Evolutionary conservation across 2,113 vertebrate genomes (phyloP), one percentile per base, ranked within the genome.

Genomic region (Myotis davidii): DNA sequence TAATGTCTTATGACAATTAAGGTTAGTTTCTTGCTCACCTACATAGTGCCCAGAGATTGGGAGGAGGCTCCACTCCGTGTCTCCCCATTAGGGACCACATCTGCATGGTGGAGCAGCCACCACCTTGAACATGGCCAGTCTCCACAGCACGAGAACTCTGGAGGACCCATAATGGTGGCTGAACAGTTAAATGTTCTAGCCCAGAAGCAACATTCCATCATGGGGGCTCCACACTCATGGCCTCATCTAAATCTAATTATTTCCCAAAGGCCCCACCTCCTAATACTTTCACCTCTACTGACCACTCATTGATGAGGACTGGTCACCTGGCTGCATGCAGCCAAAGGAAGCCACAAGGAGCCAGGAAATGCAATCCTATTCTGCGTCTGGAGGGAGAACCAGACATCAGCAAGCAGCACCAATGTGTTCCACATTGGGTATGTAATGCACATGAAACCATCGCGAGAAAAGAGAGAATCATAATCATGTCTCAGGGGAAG

Each of bases 401-500:
- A 25, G 67, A 39, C 20, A 79, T 64, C 73, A 78, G 39, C 16
- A 18, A 45, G 67, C 42, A 32, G 56, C 50, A 32, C 48, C 61
- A 17, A 6, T 2, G 0, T 87, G 16, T 69, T 72, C 79, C 45
- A 86, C 42, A 0, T 2, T 42, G 61, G 34, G 16, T 96, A 85
- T 87, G 96, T 96, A 94, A 94, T 65, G 76, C 72, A 73, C 70
- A 27, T 25, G 92, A 94, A 96, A 78, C 78, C 83, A 94, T 16
- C 84, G 96, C 17, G 86, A 77, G 76, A 65, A 34, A 81, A 92
- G 70, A 87, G 85, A 94, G 69, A 88, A 94, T 92, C 83, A 29
- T 93, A 94, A 95, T 97, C 88, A 21, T 37, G 4, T 95, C 96
- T 83, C 70, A 50, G 32, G 48, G 97, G 94, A 92, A 76, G 85